Conservation (phyloP, 2,113 vertebrate species). For the Halcyon senegalensis region DNA sequence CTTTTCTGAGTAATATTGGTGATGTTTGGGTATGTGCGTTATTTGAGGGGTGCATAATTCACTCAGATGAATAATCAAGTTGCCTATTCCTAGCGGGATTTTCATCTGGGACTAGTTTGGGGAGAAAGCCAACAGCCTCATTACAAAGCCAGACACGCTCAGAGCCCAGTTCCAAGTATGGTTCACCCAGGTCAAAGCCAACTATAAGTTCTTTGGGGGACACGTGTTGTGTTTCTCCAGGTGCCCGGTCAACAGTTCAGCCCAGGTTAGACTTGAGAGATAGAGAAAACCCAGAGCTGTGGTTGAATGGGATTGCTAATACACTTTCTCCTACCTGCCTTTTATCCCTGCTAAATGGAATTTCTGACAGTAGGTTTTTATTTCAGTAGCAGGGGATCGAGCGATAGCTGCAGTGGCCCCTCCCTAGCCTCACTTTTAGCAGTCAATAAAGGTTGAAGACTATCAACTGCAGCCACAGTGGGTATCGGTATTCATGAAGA, state of each 20-base stretch:
- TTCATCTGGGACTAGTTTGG: background rate
- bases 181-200: background rate
- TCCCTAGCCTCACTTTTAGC: background rate
- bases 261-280: background rate
- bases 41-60: accelerated
- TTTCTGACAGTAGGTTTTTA: background rate
- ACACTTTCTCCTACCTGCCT: background rate
- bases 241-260: background rate
- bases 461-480: background rate
- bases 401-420: background rate
- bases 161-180: background rate
- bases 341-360: background rate
- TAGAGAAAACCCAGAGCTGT: background rate
- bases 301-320: background rate
- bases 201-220: background rate
- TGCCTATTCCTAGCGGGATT: background rate
- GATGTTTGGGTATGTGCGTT: background rate
- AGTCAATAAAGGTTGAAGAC: background rate
- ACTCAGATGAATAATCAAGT: background rate
- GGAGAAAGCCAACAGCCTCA: background rate
- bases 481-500: background rate
- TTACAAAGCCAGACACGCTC: background rate
- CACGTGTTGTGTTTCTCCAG: background rate
- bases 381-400: background rate
- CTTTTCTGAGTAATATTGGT: background rate